Evolutionary conservation across 1,140 invertebrate genomes (phyloP).

Genomic region (Anastatus disparis): DNA sequence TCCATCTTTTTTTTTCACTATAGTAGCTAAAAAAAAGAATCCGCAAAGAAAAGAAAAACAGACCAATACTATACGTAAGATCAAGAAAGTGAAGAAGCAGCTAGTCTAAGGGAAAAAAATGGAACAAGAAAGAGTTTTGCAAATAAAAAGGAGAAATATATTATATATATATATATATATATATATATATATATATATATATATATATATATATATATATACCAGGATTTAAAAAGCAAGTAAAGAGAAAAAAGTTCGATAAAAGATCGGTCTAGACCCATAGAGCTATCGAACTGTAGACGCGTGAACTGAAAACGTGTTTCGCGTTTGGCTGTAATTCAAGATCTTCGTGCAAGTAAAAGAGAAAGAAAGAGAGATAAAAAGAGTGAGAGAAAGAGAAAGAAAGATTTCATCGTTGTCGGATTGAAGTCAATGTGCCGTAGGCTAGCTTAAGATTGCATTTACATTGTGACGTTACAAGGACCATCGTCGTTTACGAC

Average conservation of each 20-base stretch:
- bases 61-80: too few species aligned
- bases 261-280: slow-evolving; percentile 35
- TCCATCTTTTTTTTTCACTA: neutral
- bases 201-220: too few species aligned
- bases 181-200: too few species aligned
- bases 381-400: too few species aligned
- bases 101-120: neutral
- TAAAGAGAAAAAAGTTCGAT: slow-evolving; percentile 7
- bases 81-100: too few species aligned
- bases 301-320: slow-evolving; percentile 35
- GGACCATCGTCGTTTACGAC: neutral
- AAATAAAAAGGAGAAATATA: neutral
- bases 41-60: too few species aligned
- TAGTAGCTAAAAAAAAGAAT: neutral
- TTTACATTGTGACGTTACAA: slow-evolving; percentile 37
- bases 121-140: neutral
- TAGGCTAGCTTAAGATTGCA: slow-evolving; percentile 42
- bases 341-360: slow-evolving; percentile 40
- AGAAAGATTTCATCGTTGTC: too few species aligned
- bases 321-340: slow-evolving; percentile 46
- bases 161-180: too few species aligned
- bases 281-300: slow-evolving; percentile 23
- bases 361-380: too few species aligned
- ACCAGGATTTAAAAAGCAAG: too few species aligned
- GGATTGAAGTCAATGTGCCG: slow-evolving; percentile 43